These are phyloP conservation scores for Etheostoma spectabile DNA, from an alignment of 2,113 vertebrate genomes.

Conservation along the genomic window DNA sequence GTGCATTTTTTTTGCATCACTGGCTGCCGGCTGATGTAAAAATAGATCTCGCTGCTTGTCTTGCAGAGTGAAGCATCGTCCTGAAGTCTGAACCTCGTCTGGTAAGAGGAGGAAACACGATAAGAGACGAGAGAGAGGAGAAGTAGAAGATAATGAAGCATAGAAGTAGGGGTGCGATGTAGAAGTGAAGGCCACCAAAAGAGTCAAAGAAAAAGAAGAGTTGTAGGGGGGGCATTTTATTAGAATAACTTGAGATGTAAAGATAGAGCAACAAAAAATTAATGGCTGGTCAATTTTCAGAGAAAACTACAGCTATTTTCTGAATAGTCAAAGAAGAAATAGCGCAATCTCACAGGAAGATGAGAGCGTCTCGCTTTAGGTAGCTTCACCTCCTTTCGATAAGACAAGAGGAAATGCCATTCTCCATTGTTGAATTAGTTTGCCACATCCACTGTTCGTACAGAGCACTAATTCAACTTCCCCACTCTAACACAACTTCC, in stretches of 20 bases:
- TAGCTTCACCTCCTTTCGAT: constrained; percentile 39
- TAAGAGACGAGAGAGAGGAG: constrained; percentile 16
- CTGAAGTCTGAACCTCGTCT: constrained; percentile 16
- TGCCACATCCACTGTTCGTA: constrained; percentile 38
- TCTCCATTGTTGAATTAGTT: constrained; percentile 60
- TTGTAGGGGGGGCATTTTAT: not conserved
- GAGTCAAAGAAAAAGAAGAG: not conserved
- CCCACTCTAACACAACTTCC: constrained; percentile 1
- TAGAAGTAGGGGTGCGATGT: not conserved
- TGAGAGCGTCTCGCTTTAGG: constrained; percentile 20
- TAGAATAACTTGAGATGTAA: constrained; percentile 3
- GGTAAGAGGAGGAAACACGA: not conserved
- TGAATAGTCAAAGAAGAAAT: constrained; percentile 34
- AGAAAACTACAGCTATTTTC: constrained; percentile 13
- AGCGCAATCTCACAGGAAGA: constrained; percentile 35
- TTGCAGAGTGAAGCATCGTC: not conserved
- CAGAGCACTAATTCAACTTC: constrained; percentile 52
- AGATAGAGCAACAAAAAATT: constrained; percentile 4
- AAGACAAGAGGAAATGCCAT: constrained; percentile 59
- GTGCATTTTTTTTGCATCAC: constrained; percentile 34
- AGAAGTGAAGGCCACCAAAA: constrained; percentile 5
- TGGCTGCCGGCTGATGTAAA: constrained; percentile 31
- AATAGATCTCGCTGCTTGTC: constrained; percentile 21
- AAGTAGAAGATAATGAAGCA: not conserved
- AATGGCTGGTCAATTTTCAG: constrained; percentile 18